phyloP scores from a whole-genome alignment of 2,888 invertebrate species.

The Microctonus aethiopoides region DNA sequence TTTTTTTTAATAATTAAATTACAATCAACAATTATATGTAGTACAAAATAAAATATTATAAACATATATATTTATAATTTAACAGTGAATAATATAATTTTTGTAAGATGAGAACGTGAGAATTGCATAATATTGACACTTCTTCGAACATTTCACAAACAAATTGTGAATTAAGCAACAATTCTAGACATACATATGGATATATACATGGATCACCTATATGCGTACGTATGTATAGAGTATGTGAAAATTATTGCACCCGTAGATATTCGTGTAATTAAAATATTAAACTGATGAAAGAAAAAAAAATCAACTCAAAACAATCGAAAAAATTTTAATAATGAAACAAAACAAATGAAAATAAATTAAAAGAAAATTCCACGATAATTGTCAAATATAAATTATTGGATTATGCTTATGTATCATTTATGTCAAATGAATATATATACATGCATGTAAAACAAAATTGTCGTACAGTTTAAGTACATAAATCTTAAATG shows the following conservation, averaged over 20 bases:
- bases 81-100: constrained; percentile 3
- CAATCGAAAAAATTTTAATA: too few species aligned
- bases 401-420: too few species aligned
- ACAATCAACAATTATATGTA: neutral
- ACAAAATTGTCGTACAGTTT: too few species aligned
- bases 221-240: constrained; percentile 24
- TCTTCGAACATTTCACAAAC: constrained; percentile 26
- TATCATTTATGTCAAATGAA: too few species aligned
- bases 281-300: neutral
- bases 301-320: too few species aligned
- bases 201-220: neutral
- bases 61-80: neutral
- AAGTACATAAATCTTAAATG: neutral
- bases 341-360: too few species aligned
- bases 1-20: neutral
- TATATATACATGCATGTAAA: too few species aligned
- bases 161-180: constrained; percentile 16
- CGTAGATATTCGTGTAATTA: neutral
- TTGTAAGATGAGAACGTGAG: constrained; percentile 18
- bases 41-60: neutral
- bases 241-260: neutral
- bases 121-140: constrained; percentile 33
- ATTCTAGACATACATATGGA: neutral
- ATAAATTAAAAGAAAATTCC: too few species aligned
- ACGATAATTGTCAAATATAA: too few species aligned